Evolutionary conservation across 2,888 invertebrate genomes (phyloP).

Genomic region (Drosophila bunnanda): DNA sequence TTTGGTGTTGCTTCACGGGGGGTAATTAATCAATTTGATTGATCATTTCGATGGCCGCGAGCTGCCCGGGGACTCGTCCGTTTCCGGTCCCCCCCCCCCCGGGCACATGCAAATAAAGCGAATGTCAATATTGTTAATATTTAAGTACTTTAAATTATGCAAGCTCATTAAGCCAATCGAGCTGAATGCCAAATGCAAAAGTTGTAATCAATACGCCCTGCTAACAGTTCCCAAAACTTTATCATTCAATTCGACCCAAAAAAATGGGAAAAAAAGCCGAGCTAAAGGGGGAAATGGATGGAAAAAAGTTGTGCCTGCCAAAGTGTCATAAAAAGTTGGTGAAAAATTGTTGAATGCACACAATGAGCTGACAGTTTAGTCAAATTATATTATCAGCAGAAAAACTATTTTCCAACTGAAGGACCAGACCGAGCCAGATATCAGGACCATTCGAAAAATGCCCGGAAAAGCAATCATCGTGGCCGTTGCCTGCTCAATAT

Average conservation of each 20-base stretch:
- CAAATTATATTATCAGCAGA: conserved; percentile 52
- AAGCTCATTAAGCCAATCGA: conserved; percentile 58
- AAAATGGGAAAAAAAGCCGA: background rate
- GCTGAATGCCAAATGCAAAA: conserved; percentile 48
- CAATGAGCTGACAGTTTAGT: conserved; percentile 51
- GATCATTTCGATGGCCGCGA: conserved; percentile 64
- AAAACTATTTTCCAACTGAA: conserved; percentile 32
- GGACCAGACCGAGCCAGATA: background rate
- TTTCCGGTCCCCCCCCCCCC: background rate
- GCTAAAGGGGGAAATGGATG: background rate
- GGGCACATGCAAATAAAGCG: conserved; percentile 41
- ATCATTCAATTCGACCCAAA: conserved; percentile 27
- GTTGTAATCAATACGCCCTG: conserved; percentile 40
- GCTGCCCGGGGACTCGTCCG: conserved; percentile 34
- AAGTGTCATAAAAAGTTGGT: conserved; percentile 45
- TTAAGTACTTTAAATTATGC: conserved; percentile 54
- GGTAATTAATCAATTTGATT: conserved; percentile 79
- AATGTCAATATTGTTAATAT: conserved; percentile 45
- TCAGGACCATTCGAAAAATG: background rate
- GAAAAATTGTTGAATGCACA: conserved; percentile 47
- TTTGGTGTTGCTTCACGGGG: conserved; percentile 37
- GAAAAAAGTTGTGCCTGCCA: conserved; percentile 39
- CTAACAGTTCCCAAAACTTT: conserved; percentile 28
- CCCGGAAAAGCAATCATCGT: conserved; percentile 8
- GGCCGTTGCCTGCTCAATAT: conserved; percentile 19